Evolutionary conservation across 2,113 vertebrate genomes (phyloP).

Genomic region (Nerophis ophidion): DNA sequence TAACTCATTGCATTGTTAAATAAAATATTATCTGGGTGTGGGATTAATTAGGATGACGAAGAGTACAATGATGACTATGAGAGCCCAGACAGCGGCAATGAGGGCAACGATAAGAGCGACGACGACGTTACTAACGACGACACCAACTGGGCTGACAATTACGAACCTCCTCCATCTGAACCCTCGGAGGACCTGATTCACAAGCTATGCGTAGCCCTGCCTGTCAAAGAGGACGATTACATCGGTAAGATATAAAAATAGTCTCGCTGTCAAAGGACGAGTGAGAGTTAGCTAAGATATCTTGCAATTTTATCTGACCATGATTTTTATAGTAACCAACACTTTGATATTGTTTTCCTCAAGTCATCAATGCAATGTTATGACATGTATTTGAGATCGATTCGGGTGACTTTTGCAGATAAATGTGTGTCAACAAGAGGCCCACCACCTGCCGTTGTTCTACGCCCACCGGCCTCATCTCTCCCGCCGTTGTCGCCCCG

Average conservation of each 20-base stretch:
- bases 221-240: slow-evolving; percentile 76
- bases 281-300: too few relatives aligned
- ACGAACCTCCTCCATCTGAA: slow-evolving; percentile 84
- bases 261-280: too few relatives aligned
- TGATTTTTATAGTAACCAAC: not conserved
- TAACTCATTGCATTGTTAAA: too few relatives aligned
- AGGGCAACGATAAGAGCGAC: slow-evolving; percentile 72
- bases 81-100: slow-evolving; percentile 70
- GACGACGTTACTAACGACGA: slow-evolving; percentile 78
- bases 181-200: slow-evolving; percentile 68
- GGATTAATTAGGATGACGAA: slow-evolving; percentile 21
- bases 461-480: slow-evolving; percentile 27
- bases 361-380: not conserved
- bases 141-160: slow-evolving; percentile 64
- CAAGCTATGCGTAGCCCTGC: slow-evolving; percentile 72
- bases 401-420: slow-evolving; percentile 14
- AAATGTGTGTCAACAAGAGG: slow-evolving; percentile 11
- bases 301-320: too few relatives aligned
- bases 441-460: slow-evolving; percentile 33
- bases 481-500: slow-evolving; percentile 28
- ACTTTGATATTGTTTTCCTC: not conserved
- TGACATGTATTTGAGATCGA: not conserved
- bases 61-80: slow-evolving; percentile 78
- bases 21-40: not conserved
- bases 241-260: slow-evolving; percentile 70